These are phyloP conservation scores for Salvelinus namaycush DNA, from an alignment of 2,113 vertebrate genomes.

Conservation along the genomic window DNA sequence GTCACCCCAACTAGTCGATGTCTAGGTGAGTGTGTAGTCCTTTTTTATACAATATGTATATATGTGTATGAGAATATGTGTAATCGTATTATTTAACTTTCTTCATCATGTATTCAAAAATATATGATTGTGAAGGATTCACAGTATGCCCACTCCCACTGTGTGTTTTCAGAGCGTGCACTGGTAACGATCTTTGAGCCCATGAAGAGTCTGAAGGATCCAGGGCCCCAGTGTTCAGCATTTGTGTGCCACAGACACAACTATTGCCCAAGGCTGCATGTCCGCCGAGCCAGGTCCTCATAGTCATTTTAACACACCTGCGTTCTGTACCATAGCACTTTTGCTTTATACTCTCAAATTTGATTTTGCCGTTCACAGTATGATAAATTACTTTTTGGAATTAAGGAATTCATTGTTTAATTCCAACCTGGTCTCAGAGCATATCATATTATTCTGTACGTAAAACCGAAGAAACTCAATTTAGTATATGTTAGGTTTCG, in stretches of 20 bases:
- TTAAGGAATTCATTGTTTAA: not conserved
- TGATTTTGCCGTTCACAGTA: no score
- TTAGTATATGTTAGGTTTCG: no score
- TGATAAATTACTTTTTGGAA: not conserved
- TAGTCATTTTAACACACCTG: not conserved
- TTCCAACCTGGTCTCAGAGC: no score
- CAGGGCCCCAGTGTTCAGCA: constrained; percentile 54
- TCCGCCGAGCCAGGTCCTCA: constrained; percentile 84
- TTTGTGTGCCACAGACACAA: constrained; percentile 73
- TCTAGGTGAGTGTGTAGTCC: constrained; percentile 74
- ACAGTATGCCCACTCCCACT: not conserved
- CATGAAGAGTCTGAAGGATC: constrained; percentile 33
- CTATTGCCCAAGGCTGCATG: constrained; percentile 68
- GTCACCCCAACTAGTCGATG: constrained; percentile 63
- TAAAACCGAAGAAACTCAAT: no score
- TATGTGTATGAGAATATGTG: not conserved
- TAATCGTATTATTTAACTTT: not conserved
- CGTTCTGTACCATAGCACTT: not conserved
- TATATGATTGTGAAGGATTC: not conserved
- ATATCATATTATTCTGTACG: no score
- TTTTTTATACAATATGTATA: not conserved
- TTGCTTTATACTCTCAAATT: not conserved
- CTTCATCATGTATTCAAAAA: no score
- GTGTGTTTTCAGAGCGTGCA: constrained; percentile 63
- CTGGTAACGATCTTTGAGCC: constrained; percentile 76